Base-by-base conservation (phyloP, 2,888 invertebrate genomes). In the Onthophagus sagittarius region DNA sequence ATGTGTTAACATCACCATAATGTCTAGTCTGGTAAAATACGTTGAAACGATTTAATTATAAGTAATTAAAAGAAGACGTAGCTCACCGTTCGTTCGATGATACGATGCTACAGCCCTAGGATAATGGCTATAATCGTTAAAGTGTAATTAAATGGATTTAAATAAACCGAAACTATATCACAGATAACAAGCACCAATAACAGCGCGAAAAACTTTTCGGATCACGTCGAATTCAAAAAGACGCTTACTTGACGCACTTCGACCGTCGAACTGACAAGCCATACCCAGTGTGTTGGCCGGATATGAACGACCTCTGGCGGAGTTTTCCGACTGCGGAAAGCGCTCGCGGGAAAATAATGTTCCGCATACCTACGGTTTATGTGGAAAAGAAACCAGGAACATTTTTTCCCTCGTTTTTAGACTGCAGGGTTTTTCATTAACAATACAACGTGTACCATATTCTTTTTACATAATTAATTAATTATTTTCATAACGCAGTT, bases 221-320 rank as follows among this genome's bases (percentile, higher is more conserved):
- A 77, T 67, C 15, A n/a, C 67, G 67, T 67, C 31, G 23, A n/a
- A 32, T 81, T 81, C 79, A 76, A 80, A 81, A 81, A 79, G 79
- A 79, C 77, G 78, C 78, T 78, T 79, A 79, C 79, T 79, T 79
- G 78, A 80, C 81, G 82, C 81, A 80, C 76, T 78, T 79, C 80
- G 80, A 11, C 77, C 78, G 79, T 77, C 79, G 79, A 79, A 82
- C 81, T 81, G 82, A 80, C 79, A 80, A 79, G 81, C 79, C 78
- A 78, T 79, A 80, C 81, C 81, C 78, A 81, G 81, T 80, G 78
- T 74, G 79, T 76, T 71, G 76, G 75, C 78, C 82, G 82, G 79
- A 79, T 78, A 77, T 72, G 72, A 73, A 77, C 80, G 81, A 79
- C 72, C 71, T 63, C 62, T 33, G 72, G 73, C 80, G 80, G 77